These are phyloP conservation scores for Okamejei kenojei DNA, from an alignment of 2,797 vertebrate genomes.

Conservation along the genomic window DNA sequence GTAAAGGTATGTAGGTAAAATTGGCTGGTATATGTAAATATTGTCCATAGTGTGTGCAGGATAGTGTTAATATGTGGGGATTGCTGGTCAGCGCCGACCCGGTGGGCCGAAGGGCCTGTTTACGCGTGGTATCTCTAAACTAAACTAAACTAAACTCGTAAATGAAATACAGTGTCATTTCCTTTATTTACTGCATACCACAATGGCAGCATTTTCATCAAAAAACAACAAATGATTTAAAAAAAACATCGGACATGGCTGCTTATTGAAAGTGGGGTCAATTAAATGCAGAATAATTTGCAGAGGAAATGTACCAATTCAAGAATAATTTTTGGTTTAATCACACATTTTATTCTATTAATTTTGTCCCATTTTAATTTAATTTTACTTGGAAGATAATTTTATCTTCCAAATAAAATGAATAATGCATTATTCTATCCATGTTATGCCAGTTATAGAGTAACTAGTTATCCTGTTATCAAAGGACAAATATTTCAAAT, in stretches of 20 bases:
- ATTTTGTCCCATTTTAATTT: neutral
- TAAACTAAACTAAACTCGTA: too few relatives aligned
- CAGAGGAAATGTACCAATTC: neutral
- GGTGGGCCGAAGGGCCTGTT: too few relatives aligned
- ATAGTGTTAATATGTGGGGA: too few relatives aligned
- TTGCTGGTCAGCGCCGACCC: too few relatives aligned
- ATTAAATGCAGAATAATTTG: neutral
- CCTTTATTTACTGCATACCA: neutral
- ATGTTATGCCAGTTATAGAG: neutral
- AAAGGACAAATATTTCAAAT: neutral
- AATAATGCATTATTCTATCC: neutral
- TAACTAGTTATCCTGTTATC: neutral
- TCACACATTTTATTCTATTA: neutral
- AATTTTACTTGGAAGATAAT: too few relatives aligned
- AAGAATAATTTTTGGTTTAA: neutral
- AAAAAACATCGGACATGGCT: neutral
- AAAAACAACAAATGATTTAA: neutral
- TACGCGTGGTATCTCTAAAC: too few relatives aligned
- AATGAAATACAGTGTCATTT: neutral
- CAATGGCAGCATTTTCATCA: neutral
- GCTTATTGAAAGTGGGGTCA: neutral
- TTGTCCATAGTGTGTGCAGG: too few relatives aligned
- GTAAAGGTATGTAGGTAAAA: too few relatives aligned
- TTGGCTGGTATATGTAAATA: too few relatives aligned
- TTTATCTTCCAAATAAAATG: neutral